These are phyloP conservation scores for Dynastes maya DNA, from an alignment of 2,888 invertebrate species.

Conservation along the genomic window DNA sequence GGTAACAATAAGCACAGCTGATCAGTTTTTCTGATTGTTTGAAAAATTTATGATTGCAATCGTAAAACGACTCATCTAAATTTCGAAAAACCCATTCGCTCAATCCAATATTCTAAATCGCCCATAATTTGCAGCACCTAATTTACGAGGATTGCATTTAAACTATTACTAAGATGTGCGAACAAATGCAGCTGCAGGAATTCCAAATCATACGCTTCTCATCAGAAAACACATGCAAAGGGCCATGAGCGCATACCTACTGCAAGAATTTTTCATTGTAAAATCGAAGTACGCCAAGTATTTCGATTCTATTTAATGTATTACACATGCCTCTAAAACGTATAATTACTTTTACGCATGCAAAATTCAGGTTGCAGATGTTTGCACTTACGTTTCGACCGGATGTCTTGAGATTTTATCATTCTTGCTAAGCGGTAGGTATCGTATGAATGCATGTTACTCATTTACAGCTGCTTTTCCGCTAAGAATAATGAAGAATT, in stretches of 20 bases:
- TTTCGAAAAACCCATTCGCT: too few species aligned
- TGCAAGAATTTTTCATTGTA: constrained; percentile 1
- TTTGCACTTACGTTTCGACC: constrained; percentile 34
- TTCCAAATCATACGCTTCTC: too few species aligned
- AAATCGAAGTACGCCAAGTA: constrained; percentile 5
- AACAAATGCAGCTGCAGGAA: too few species aligned
- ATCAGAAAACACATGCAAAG: too few species aligned
- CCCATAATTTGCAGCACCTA: too few species aligned
- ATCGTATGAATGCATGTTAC: not conserved
- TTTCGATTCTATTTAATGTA: constrained; percentile 14
- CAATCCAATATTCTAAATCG: too few species aligned
- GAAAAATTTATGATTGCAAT: too few species aligned
- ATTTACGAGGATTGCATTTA: too few species aligned
- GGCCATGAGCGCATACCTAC: not conserved
- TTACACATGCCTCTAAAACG: constrained; percentile 2
- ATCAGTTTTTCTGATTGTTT: too few species aligned
- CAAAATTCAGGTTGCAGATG: constrained; percentile 38
- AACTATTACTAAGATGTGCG: too few species aligned
- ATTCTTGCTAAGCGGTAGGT: constrained; percentile 27
- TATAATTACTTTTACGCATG: constrained; percentile 34
- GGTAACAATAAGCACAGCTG: too few species aligned
- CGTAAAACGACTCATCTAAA: too few species aligned
- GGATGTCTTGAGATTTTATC: constrained; percentile 43
- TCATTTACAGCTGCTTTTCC: constrained; percentile 33
- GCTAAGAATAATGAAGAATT: not conserved